Evolutionary conservation across 1,140 invertebrate species (phyloP).

Genomic region (Meloidogyne floridensis): DNA sequence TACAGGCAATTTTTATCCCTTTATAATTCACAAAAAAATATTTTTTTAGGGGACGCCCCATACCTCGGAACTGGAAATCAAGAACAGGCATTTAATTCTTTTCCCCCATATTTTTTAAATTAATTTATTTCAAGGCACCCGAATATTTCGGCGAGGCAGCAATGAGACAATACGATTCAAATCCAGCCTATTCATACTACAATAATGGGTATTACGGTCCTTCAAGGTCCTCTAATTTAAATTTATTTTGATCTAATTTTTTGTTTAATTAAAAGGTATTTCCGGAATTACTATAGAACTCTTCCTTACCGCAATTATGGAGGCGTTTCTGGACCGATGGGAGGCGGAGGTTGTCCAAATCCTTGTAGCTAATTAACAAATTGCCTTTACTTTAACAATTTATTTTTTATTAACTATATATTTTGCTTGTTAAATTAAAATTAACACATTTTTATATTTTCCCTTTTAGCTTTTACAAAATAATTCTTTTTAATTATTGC

Average conservation of each 20-base stretch:
- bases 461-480: neutral
- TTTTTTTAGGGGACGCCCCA: constrained; percentile 20
- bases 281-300: neutral
- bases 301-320: neutral
- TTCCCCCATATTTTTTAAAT: neutral
- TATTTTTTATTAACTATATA: neutral
- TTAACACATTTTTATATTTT: neutral
- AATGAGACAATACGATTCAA: constrained; percentile 22
- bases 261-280: neutral
- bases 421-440: neutral
- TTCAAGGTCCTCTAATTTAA: neutral
- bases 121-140: constrained; percentile 9
- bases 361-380: neutral
- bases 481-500: neutral
- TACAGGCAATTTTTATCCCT: no score
- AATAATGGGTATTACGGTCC: constrained; percentile 1
- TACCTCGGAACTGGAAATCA: constrained; percentile 30
- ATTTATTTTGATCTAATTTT: neutral
- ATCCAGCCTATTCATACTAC: constrained; percentile 21
- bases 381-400: neutral
- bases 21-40: no score
- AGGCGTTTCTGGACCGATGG: neutral
- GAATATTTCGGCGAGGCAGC: constrained; percentile 26
- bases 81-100: constrained; percentile 18
- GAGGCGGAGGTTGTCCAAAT: neutral